Evolutionary conservation across 1,140 invertebrate genomes (phyloP), one percentile per base, ranked within the genome.

Genomic region (Leptinotarsa defecta): DNA sequence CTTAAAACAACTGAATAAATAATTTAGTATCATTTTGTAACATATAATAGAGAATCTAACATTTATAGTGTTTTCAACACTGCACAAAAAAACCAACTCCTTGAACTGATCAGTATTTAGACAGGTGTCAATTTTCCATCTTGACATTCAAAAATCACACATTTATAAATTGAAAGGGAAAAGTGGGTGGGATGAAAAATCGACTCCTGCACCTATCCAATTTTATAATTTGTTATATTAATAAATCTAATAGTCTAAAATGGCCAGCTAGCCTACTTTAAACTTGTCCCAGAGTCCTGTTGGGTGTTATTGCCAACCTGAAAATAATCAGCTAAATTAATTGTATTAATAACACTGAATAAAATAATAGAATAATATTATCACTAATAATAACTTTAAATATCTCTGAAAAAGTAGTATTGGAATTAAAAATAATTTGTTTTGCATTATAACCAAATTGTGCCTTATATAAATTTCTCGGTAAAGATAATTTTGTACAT

Each of bases 1-100:
- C 77, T 79, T 79, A 79, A 81, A 77, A 78, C 76, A 76, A 81
- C 73, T 76, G 64, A 78, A 81, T 78, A 78, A 81, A 81, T 81
- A 80, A 81, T 79, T 77, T 76, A 81, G 78, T 80, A 80, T 80
- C 79, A 77, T 80, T 82, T 81, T 76, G 76, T 81, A 82, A 82
- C 81, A 83, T 82, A 83, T 81, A 82, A 83, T 83, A 82, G 81
- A 83, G 78, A 83, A 82, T 83, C 82, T 83, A 83, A 83, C 82
- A 83, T 81, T 82, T 83, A 83, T 80, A 81, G 79, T 83, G 80
- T 82, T 83, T 81, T 72, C 76, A 83, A 83, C 82, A 83, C 82
- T 83, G 79, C 80, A 80, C 82, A 79, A 78, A 83, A 43, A 82
- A 83, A 79, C 80, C 80, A 81, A 81, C 79, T 77, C 76, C 74